Conservation (phyloP, 92 coral and sea anemone species). For the Bergia puertoricense region DNA sequence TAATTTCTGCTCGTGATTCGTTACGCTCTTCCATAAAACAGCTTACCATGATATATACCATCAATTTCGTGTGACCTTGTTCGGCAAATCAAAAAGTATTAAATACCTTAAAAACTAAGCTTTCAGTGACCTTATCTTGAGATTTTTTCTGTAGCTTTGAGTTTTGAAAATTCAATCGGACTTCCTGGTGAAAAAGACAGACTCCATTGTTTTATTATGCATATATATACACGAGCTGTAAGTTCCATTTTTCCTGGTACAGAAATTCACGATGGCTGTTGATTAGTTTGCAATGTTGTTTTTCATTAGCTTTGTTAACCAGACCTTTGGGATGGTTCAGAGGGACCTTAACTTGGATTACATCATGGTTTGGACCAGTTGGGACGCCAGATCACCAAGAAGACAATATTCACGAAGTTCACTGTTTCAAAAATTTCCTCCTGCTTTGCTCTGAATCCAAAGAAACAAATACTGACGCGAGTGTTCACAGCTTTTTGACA, state of each 20-base stretch:
- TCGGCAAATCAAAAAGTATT: no score
- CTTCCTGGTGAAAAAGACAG: no score
- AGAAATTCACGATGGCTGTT: neutral
- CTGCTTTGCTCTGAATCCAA: neutral
- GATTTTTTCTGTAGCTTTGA: no score
- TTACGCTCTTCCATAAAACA: no score
- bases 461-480: slow-evolving; percentile 7
- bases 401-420: neutral
- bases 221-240: neutral
- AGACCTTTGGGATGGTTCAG: neutral
- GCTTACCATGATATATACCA: no score
- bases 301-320: neutral
- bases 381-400: neutral
- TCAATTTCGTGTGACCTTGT: no score
- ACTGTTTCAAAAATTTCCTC: neutral
- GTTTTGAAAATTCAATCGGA: no score
- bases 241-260: neutral
- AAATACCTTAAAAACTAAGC: no score
- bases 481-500: slow-evolving; percentile 16
- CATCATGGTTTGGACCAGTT: slow-evolving; percentile 1
- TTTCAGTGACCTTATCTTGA: no score
- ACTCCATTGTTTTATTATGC: no score
- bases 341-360: neutral
- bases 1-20: no score
- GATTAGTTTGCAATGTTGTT: neutral